phyloP scores from a whole-genome alignment of 2,113 vertebrate species.

The Cichladusa arquata region DNA sequence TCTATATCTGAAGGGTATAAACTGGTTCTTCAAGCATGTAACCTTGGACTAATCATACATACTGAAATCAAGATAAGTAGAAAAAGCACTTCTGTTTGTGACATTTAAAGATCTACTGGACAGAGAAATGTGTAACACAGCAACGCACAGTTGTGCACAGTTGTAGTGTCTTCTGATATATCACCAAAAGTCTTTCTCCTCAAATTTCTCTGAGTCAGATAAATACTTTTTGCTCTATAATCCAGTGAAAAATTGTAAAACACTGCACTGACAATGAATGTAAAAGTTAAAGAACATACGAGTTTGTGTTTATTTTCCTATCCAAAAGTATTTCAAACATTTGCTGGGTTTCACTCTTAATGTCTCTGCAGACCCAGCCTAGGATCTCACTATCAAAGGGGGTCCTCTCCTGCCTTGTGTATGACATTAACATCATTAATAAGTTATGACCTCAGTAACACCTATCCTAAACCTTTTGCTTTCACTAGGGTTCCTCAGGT shows the following conservation, averaged over 20 bases:
- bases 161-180: not conserved
- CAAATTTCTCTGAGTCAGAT: not conserved
- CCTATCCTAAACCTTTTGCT: not conserved
- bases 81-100: not conserved
- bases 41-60: not conserved
- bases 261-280: not conserved
- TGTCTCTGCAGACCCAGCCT: not conserved
- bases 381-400: not conserved
- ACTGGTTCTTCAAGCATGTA: not conserved
- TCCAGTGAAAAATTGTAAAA: not conserved
- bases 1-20: not conserved
- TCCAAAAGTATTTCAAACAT: not conserved
- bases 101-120: not conserved
- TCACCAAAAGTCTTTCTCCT: not conserved
- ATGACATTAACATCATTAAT: not conserved
- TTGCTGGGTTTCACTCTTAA: not conserved
- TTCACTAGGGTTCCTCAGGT: not conserved
- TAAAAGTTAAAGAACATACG: not conserved
- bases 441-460: not conserved
- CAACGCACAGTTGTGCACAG: not conserved
- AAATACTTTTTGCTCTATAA: not conserved
- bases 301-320: not conserved
- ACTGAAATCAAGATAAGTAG: not conserved
- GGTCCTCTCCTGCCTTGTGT: not conserved
- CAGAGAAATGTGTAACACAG: not conserved